Evolutionary conservation across 1,140 invertebrate species (phyloP).

Genomic region (Eriosoma lanigerum): DNA sequence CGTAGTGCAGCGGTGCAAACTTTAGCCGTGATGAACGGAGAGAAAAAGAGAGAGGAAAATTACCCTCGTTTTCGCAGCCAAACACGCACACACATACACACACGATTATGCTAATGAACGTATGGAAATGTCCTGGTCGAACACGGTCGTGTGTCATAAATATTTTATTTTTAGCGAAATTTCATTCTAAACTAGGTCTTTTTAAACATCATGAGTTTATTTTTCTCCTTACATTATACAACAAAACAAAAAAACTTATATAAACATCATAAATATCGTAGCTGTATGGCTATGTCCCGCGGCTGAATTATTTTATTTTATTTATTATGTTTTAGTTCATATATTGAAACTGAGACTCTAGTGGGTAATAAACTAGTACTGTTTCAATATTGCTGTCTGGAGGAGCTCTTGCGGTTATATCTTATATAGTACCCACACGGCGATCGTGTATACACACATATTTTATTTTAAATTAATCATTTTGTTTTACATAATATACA

Average conservation of each 20-base stretch:
- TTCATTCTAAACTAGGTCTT: constrained; percentile 11
- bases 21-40: not conserved
- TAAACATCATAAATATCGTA: constrained; percentile 30
- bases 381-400: constrained; percentile 17
- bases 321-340: constrained; percentile 5
- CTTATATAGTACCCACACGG: not conserved
- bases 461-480: not conserved
- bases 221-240: not conserved
- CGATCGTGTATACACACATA: not conserved
- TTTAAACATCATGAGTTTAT: constrained; percentile 24
- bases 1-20: not conserved
- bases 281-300: not conserved
- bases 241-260: not conserved
- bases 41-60: constrained; percentile 9
- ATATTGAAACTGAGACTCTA: not conserved
- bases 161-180: constrained; percentile 45
- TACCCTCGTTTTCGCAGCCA: constrained; percentile 38
- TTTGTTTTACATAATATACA: not conserved
- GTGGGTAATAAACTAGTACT: constrained; percentile 8
- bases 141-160: constrained; percentile 42
- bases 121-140: constrained; percentile 21
- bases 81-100: not conserved
- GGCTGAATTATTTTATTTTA: constrained; percentile 17
- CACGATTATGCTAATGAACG: constrained; percentile 45
- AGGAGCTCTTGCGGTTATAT: not conserved